Evolutionary conservation across 2,113 vertebrate genomes (phyloP).

Genomic region (Psittacus erithacus): DNA sequence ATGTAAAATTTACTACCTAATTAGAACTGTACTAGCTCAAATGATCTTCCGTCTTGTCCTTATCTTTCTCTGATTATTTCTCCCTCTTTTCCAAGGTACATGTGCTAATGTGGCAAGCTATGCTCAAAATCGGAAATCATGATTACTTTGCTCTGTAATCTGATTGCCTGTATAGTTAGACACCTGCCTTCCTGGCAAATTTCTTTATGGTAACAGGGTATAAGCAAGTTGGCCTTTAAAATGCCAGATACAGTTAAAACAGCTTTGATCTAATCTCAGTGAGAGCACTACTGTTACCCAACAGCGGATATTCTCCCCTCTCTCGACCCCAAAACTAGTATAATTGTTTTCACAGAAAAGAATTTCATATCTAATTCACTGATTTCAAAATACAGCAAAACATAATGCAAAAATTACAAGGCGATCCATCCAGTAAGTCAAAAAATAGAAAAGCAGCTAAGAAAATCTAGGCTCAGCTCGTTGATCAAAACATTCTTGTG

Average conservation of each 20-base stretch:
- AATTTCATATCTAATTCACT: background rate
- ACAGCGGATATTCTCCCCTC: background rate
- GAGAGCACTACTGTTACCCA: background rate
- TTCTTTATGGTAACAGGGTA: conserved; percentile 52
- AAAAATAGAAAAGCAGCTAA: background rate
- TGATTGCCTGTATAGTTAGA: conserved; percentile 70
- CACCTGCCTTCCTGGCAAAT: conserved; percentile 73
- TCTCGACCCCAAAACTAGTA: background rate
- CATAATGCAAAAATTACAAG: background rate
- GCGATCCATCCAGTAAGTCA: background rate
- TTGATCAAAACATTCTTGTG: background rate
- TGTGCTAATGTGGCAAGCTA: conserved; percentile 36
- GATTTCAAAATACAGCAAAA: background rate
- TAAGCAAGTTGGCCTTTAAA: conserved; percentile 59
- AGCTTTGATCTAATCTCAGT: background rate
- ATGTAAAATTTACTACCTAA: background rate
- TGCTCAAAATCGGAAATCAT: conserved; percentile 45
- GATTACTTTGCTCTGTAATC: conserved; percentile 61
- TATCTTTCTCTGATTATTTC: conserved; percentile 43
- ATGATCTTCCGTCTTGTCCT: background rate
- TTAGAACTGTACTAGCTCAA: background rate
- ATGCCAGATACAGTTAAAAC: conserved; percentile 17
- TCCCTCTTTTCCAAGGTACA: conserved; percentile 45
- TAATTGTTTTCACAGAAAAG: background rate
- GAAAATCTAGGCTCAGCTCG: background rate